Conservation (phyloP, 37 sponge, comb jelly and placozoan genomes). For the Axinella damicornis region DNA sequence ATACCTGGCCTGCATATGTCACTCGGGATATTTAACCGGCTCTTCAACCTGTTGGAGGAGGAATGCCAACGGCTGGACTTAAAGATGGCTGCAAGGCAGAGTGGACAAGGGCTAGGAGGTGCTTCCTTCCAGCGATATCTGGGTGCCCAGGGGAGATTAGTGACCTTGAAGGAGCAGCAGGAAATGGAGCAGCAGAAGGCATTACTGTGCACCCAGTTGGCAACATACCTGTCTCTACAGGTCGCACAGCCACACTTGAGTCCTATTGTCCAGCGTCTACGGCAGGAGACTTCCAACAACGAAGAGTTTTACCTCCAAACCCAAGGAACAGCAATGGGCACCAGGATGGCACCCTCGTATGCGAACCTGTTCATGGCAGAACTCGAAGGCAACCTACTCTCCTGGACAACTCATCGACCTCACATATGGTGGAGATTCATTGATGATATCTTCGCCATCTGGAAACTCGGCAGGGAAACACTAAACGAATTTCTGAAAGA, state of each 20-base stretch:
- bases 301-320: constrained; percentile 10
- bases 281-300: background rate
- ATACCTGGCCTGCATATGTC: constrained; percentile 48
- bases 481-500: background rate
- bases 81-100: constrained; percentile 9
- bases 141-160: background rate
- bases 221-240: background rate
- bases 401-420: background rate
- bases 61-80: constrained; percentile 35
- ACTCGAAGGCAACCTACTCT: constrained; percentile 12
- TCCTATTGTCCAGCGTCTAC: background rate
- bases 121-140: background rate
- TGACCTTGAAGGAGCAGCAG: background rate
- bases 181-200: constrained; percentile 3
- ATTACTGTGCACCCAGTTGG: background rate
- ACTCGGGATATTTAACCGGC: constrained; percentile 36
- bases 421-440: constrained; percentile 33
- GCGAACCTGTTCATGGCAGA: constrained; percentile 49
- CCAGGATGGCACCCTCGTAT: constrained; percentile 22
- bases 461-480: constrained; percentile 14
- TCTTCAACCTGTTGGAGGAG: constrained; percentile 28
- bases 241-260: background rate
- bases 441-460: constrained; percentile 46
- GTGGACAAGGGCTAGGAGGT: constrained; percentile 5
- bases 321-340: constrained; percentile 41